phyloP scores from a whole-genome alignment of 2,888 invertebrate genomes.

The Nycteola revayana region DNA sequence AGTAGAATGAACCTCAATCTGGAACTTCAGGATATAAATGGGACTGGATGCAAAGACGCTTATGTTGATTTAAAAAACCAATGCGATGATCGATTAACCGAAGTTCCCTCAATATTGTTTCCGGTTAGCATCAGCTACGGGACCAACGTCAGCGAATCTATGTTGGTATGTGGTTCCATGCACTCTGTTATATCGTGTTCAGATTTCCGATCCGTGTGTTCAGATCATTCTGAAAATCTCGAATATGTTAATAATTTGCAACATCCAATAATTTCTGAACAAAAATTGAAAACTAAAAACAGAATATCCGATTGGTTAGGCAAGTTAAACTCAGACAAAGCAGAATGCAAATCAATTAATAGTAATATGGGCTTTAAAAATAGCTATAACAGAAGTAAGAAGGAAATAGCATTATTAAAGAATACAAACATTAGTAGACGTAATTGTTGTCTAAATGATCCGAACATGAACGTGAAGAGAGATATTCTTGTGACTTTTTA shows the following conservation, averaged over 20 bases:
- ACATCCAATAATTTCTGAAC: no score
- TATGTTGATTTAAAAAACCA: constrained; percentile 39
- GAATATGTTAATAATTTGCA: no score
- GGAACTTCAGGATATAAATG: constrained; percentile 8
- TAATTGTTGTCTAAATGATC: constrained; percentile 27
- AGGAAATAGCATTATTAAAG: no score
- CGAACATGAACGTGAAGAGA: constrained; percentile 60
- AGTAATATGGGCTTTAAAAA: no score
- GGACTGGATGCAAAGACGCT: no score
- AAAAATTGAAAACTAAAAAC: no score
- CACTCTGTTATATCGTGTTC: constrained; percentile 41
- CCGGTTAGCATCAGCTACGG: constrained; percentile 35
- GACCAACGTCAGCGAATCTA: constrained; percentile 41
- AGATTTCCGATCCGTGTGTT: constrained; percentile 34
- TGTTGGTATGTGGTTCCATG: constrained; percentile 42
- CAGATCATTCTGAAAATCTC: constrained; percentile 18
- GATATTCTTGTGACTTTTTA: constrained; percentile 69
- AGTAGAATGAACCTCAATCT: constrained; percentile 7
- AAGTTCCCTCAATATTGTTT: constrained; percentile 46
- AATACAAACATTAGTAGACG: no score
- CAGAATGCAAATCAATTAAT: no score
- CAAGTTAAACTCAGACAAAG: no score
- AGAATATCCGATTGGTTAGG: no score
- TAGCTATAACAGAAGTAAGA: no score
- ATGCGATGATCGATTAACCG: constrained; percentile 42